A percentile compares a stretch with the other conserved stretches of the same genome.
Conservation (phyloP, 2,113 vertebrate genomes). For the Mirza zaza region DNA sequence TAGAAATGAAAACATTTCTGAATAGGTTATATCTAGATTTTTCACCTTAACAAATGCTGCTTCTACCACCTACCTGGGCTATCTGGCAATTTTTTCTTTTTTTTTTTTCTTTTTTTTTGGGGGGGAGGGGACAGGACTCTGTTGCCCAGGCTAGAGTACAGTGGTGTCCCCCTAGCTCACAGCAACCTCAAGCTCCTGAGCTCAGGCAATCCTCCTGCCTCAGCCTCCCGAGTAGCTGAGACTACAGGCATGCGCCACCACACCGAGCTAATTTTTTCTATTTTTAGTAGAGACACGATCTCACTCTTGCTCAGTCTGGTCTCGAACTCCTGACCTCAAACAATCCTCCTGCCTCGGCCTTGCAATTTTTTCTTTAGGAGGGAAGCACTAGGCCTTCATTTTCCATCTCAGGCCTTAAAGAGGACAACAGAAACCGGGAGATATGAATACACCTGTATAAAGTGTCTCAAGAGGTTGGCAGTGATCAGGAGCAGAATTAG, state of each 20-base stretch:
- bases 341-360: too few species aligned
- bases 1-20: background rate
- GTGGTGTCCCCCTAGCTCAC: too few species aligned
- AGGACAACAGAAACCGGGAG: background rate
- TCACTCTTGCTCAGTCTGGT: too few species aligned
- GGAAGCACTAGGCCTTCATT: background rate
- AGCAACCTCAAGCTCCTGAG: too few species aligned
- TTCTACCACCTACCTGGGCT: background rate
- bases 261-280: too few species aligned
- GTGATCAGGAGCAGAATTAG: background rate
- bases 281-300: too few species aligned
- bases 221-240: too few species aligned
- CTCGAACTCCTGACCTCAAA: too few species aligned
- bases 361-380: background rate
- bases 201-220: too few species aligned
- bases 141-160: rapidly evolving
- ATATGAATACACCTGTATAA: background rate
- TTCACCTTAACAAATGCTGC: background rate
- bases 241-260: too few species aligned
- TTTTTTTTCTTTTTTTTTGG: too few species aligned
- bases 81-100: background rate
- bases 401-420: background rate
- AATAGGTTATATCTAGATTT: background rate
- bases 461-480: background rate
- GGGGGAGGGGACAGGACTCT: too few species aligned